phyloP scores from a whole-genome alignment of 2,888 invertebrate species.

The Orchestes rusci region DNA sequence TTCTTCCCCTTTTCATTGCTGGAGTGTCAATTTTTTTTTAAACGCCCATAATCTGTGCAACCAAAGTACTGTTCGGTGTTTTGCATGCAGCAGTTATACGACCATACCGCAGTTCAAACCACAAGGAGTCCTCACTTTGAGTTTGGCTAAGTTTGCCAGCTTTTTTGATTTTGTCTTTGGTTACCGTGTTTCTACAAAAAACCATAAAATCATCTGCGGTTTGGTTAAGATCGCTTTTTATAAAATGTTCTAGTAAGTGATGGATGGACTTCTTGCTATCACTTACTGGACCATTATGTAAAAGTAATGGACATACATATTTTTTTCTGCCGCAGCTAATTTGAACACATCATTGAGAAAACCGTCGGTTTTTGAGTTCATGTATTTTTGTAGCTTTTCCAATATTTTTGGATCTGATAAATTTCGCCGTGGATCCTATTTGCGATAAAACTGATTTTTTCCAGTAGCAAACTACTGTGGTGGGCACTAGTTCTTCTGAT shows the following conservation, averaged over 20 bases:
- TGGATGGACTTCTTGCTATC: not conserved
- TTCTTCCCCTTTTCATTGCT: not conserved
- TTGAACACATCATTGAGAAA: not conserved
- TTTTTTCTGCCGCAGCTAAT: not conserved
- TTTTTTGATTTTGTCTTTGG: not conserved
- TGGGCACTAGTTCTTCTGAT: conserved; percentile 11
- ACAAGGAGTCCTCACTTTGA: conserved; percentile 1
- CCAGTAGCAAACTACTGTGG: conserved; percentile 9
- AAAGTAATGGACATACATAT: not conserved
- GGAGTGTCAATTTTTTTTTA: not conserved
- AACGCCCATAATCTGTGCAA: not conserved
- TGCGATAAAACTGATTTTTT: conserved; percentile 9
- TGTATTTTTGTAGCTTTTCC: not conserved
- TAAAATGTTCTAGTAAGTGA: not conserved
- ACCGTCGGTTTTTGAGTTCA: not conserved
- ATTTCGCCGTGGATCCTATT: conserved; percentile 8
- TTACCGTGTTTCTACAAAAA: not conserved
- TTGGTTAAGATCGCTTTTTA: not conserved
- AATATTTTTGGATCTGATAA: conserved; percentile 5
- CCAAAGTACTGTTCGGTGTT: not conserved
- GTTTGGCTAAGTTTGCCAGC: not conserved
- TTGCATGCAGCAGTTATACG: not conserved
- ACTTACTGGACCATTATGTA: not conserved
- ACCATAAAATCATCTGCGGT: not conserved
- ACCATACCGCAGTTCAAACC: conserved; percentile 1